Percentiles rank a stretch among this genome's conserved stretches.
phyloP scores from a whole-genome alignment of 2,888 invertebrate genomes.

The Diaperis boleti region DNA sequence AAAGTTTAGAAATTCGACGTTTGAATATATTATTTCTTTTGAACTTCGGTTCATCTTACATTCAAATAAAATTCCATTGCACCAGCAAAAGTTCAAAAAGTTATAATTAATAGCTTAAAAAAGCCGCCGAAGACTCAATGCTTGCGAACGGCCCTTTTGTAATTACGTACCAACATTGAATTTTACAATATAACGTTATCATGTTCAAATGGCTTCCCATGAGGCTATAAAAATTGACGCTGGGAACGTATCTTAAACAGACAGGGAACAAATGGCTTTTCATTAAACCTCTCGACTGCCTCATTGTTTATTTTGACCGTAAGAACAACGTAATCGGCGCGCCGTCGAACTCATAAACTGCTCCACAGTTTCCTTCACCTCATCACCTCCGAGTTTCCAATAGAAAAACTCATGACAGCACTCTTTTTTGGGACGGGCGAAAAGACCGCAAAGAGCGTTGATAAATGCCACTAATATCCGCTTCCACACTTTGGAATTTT shows the following conservation, averaged over 20 bases:
- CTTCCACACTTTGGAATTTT: conserved; percentile 16
- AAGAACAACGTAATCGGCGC: conserved; percentile 40
- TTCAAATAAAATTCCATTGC: conserved; percentile 33
- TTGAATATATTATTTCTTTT: conserved; percentile 21
- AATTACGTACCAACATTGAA: conserved; percentile 7
- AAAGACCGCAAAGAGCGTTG: conserved; percentile 23
- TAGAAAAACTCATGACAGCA: conserved; percentile 25
- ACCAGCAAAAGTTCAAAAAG: conserved; percentile 17
- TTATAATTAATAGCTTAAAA: conserved; percentile 30
- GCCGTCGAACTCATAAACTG: conserved; percentile 38
- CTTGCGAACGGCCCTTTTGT: neutral
- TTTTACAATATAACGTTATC: conserved; percentile 37
- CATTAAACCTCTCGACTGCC: conserved; percentile 44
- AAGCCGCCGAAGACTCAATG: conserved; percentile 9
- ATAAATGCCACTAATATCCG: conserved; percentile 25
- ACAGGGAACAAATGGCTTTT: conserved; percentile 47
- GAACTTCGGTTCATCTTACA: conserved; percentile 22
- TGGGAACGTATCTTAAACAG: conserved; percentile 41
- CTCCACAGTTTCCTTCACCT: conserved; percentile 26
- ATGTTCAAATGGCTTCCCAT: conserved; percentile 26
- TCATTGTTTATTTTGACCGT: conserved; percentile 44
- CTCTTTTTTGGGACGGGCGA: conserved; percentile 4
- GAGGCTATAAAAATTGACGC: conserved; percentile 36
- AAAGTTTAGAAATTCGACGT: neutral
- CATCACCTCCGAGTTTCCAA: conserved; percentile 23